Percentiles rank a stretch among this genome's conserved stretches.
phyloP scores from a whole-genome alignment of 1,140 invertebrate genomes.

The Tetramorium alpestre region DNA sequence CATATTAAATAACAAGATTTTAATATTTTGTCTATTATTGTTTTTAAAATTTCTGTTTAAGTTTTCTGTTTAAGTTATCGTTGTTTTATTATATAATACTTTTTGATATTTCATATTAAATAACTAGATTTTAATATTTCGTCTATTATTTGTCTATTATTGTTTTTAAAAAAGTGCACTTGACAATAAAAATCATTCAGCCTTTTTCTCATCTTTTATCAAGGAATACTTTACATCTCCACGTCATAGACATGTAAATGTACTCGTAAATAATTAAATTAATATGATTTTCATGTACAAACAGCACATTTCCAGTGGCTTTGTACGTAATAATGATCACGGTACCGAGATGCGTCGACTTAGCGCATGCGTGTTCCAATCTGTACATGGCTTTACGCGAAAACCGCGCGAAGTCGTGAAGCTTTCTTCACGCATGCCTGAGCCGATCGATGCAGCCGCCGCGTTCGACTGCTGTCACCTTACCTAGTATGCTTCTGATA shows the following conservation, averaged over 20 bases:
- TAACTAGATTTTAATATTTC: neutral
- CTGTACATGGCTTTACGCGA: constrained; percentile 24
- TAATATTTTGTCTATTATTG: neutral
- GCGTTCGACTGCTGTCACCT: constrained; percentile 44
- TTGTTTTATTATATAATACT: neutral
- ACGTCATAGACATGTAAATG: neutral
- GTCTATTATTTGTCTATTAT: neutral
- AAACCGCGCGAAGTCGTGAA: constrained; percentile 48
- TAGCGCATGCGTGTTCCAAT: constrained; percentile 39
- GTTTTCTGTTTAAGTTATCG: neutral
- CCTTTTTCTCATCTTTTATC: neutral
- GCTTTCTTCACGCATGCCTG: constrained; percentile 53
- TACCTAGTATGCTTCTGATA: constrained; percentile 16
- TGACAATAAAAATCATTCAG: neutral
- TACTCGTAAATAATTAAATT: constrained; percentile 12
- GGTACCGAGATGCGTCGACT: constrained; percentile 1
- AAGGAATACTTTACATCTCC: neutral
- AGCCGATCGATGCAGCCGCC: constrained; percentile 36
- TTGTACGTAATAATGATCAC: constrained; percentile 4
- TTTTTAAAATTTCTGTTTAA: neutral
- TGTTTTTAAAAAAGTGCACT: neutral
- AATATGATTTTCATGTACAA: neutral
- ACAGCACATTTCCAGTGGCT: neutral
- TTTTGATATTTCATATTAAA: neutral
- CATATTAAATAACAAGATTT: neutral